Base-by-base conservation (phyloP, 2,797 vertebrate genomes). In the Pseudochirops corinnae region DNA sequence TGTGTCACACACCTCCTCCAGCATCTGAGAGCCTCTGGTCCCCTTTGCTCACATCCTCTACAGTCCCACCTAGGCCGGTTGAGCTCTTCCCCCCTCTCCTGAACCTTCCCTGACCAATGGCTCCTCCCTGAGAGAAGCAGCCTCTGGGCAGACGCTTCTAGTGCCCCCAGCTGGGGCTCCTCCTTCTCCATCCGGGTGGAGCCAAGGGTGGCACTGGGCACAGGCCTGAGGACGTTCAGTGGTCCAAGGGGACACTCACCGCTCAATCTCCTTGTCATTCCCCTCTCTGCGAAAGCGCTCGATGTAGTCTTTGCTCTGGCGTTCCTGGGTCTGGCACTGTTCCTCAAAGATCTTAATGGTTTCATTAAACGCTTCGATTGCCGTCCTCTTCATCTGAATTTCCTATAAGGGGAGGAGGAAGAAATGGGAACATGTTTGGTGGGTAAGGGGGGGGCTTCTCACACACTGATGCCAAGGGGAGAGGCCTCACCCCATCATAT, bases 321-420 rank as follows among this genome's bases (percentile, higher is more conserved):
- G 99, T 97, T 99, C 99, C 98, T 99, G 99, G 18, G 99, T 99
- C 56, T 99, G 99, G 98, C 99, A 99, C 97, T 99, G 99, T 94
- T 99, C 99, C 98, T 99, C 99, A 96, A 99, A 99, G 98, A 99
- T 99, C 99, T 99, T 99, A 98, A 99, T 99, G 97, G 99, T 99
- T 98, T 99, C 99, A 97, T 99, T 99, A 99, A 99, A 99, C 95
- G 99, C 99, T 98, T 99, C 99, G 33, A 99, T 99, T 96, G 99
- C 99, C 0, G 99, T 99, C 93, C 99, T 99, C 98, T 99, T 99
- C 99, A 99, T 99, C 98, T 99, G 99, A 98, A 99, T 99, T 99
- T 99, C 99, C 99, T 99, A 96, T 0, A 97, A 56, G 56, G 98
- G 93, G 55, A 96, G 95, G 91, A 95, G 96, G 21, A 91, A 97